phyloP scores from a whole-genome alignment of 2,797 vertebrate species.

The Danio kyathit region DNA sequence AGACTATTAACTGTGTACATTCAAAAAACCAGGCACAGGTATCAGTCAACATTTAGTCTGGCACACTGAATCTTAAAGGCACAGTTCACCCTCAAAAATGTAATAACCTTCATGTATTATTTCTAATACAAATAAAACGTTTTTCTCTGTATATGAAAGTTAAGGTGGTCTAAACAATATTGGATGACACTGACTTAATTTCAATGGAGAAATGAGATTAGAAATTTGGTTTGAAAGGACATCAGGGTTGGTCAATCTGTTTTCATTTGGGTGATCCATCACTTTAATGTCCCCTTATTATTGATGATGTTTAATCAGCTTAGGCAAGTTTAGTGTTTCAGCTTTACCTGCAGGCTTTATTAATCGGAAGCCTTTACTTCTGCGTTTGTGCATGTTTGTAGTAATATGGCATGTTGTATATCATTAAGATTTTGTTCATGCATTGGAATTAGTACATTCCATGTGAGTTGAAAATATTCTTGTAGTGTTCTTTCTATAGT shows the following conservation, averaged over 20 bases:
- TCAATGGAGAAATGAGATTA: not conserved
- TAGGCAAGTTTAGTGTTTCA: not conserved
- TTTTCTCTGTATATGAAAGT: not conserved
- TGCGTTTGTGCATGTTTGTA: not conserved
- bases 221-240: not conserved
- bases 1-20: conserved; percentile 1
- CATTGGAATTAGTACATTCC: conserved; percentile 1
- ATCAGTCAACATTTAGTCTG: too few relatives aligned
- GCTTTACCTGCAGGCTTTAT: not conserved
- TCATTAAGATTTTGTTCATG: not conserved
- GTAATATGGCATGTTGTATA: conserved; percentile 12
- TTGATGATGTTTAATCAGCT: not conserved
- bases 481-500: not conserved
- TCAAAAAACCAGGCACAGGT: not conserved
- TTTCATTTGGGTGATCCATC: not conserved
- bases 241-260: not conserved
- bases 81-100: not conserved
- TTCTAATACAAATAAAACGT: not conserved
- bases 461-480: not conserved
- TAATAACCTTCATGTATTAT: not conserved
- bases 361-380: conserved; percentile 7
- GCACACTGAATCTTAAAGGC: not conserved
- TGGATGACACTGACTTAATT: not conserved
- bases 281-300: not conserved
- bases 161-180: not conserved